Conservation (phyloP, 64 coral and sea anemone genomes). For the Acropora yongei region DNA sequence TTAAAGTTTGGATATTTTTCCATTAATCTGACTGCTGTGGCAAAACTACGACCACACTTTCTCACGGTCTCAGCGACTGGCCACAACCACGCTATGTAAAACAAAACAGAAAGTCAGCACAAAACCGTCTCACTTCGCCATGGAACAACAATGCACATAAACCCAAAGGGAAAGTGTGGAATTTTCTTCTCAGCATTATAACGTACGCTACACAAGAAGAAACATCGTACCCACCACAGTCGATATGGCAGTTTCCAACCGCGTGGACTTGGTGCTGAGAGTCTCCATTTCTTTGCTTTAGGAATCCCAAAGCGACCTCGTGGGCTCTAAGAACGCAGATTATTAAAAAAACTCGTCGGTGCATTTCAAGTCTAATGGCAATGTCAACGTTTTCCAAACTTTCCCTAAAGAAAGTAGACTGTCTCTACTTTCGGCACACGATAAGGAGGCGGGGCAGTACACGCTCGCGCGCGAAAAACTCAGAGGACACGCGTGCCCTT, state of each 20-base stretch:
- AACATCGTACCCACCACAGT: conserved; percentile 53
- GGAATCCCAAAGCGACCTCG: conserved; percentile 74
- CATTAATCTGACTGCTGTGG: conserved; percentile 88
- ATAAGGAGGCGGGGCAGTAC: no score
- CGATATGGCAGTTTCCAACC: conserved; percentile 98
- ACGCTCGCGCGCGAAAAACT: no score
- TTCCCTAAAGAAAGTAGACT: no score
- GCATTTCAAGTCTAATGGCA: no score
- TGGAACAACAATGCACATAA: no score
- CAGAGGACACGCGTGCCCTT: no score
- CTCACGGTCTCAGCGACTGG: conserved; percentile 90
- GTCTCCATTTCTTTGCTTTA: conserved; percentile 87
- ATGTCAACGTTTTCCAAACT: no score
- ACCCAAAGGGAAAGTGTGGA: no score
- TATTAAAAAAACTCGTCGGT: neutral
- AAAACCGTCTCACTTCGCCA: no score
- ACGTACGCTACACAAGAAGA: neutral
- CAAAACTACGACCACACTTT: conserved; percentile 96
- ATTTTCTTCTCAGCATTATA: no score
- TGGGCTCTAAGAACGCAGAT: conserved; percentile 39
- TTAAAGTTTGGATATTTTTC: conserved; percentile 96
- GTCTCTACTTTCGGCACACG: no score
- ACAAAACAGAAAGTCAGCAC: neutral
- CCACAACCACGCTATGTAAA: conserved; percentile 90
- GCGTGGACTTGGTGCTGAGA: conserved; percentile 91